A percentile compares a stretch with the other conserved stretches of the same genome.
phyloP scores from a whole-genome alignment of 1,140 invertebrate genomes.

The Cataglyphis hispanica region DNA sequence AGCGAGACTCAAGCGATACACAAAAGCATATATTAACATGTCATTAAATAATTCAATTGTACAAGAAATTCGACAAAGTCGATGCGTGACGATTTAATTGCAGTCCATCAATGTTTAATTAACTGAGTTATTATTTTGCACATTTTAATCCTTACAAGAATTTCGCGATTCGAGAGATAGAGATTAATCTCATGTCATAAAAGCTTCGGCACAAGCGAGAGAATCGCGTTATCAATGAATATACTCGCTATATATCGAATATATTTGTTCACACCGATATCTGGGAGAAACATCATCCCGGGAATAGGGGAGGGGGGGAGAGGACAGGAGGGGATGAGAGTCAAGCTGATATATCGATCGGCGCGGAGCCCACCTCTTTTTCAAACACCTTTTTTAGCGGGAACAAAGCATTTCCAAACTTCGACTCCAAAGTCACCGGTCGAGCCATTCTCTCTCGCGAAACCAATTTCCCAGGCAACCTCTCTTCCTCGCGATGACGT shows the following conservation, averaged over 20 bases:
- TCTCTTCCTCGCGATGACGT: not conserved
- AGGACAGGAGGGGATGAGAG: slow-evolving; percentile 37
- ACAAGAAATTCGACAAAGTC: not conserved
- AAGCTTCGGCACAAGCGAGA: not conserved
- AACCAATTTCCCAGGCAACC: slow-evolving; percentile 37
- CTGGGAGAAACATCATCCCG: slow-evolving; percentile 42
- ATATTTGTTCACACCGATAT: slow-evolving; percentile 49
- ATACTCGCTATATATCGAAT: slow-evolving; percentile 3
- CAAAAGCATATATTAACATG: slow-evolving; percentile 19
- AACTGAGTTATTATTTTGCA: not conserved
- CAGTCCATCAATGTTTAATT: not conserved
- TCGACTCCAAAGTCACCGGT: slow-evolving; percentile 45
- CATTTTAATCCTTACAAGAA: not conserved
- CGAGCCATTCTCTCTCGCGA: slow-evolving; percentile 42
- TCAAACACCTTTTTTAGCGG: slow-evolving; percentile 57
- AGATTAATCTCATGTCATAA: not conserved
- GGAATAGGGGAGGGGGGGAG: not conserved
- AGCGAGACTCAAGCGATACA: slow-evolving; percentile 3
- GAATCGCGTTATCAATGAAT: slow-evolving; percentile 23
- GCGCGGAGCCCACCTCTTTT: slow-evolving; percentile 37
- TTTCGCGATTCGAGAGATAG: not conserved
- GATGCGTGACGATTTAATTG: slow-evolving; percentile 14
- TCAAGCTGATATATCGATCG: slow-evolving; percentile 60
- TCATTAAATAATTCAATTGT: slow-evolving; percentile 35
- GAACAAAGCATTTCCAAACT: slow-evolving; percentile 59